Evolutionary conservation across 1,140 invertebrate species (phyloP), one percentile per base, ranked within the genome.

Genomic region (Drosophila obscura): DNA sequence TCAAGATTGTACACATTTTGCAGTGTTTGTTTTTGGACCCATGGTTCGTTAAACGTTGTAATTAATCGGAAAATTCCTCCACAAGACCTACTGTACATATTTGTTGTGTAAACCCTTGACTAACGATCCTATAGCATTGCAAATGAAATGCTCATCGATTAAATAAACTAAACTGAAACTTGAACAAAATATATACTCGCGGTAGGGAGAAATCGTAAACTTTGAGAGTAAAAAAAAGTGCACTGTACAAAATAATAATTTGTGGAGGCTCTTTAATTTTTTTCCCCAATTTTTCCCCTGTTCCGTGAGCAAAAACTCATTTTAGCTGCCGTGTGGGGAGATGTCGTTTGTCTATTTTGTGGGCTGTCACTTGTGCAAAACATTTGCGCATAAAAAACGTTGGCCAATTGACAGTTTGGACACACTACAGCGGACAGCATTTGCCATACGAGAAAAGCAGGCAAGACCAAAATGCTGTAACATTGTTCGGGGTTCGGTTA

Each of bases 331-430:
- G 11, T 28, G 4, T 39, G 35, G 9, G 11, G 35, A 28, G 35
- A 39, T 28, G 16, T 3, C 39, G 16, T 11, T 19, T 56, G 51
- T 35, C 51, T 28, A 13, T n/a, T 31, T 52, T 53, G 48, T 45
- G 39, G 48, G 39, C 63, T 57, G 66, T 69, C 66, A 43, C 50
- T 44, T 48, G 35, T 39, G 44, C 39, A 35, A 55, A 56, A 50
- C 44, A 69, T 71, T 69, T 57, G 24, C 11, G 15, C 66, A 56
- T 48, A 49, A 69, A 65, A 69, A 69, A 39, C 35, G 11, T 39
- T 39, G 11, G 35, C 11, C 51, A 39, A 58, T 71, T 71, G 65
- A 55, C 67, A 71, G 65, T 71, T 71, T 69, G 67, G 52, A 71
- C 51, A 71, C 65, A 50, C 52, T 11, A 15, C 49, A 26, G 51